These are phyloP conservation scores for Drosophila pruinosa DNA, from an alignment of 1,140 invertebrate species.

Conservation along the genomic window DNA sequence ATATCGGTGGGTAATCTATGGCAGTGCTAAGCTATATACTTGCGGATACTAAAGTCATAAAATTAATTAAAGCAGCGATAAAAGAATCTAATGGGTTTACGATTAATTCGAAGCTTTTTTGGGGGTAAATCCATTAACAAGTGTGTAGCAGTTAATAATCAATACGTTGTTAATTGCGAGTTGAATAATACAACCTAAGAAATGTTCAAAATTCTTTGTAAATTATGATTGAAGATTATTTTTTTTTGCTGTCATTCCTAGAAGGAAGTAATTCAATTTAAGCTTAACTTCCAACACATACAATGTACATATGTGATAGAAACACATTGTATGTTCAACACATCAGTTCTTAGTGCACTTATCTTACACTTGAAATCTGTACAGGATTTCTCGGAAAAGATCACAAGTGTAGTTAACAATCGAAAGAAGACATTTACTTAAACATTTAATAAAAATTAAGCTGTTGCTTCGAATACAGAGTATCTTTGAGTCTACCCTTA, in stretches of 20 bases:
- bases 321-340: too few species aligned
- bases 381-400: not conserved
- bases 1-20: not conserved
- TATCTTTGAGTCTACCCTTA: too few species aligned
- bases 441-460: not conserved
- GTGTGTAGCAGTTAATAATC: not conserved
- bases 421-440: too few species aligned
- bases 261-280: too few species aligned
- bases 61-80: constrained; percentile 1
- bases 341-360: not conserved
- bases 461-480: too few species aligned
- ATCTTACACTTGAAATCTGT: not conserved
- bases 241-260: too few species aligned
- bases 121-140: constrained; percentile 10
- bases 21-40: not conserved
- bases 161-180: not conserved
- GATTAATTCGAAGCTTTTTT: not conserved
- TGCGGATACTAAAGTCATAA: constrained; percentile 2
- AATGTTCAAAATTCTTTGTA: too few species aligned
- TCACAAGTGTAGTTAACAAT: too few species aligned
- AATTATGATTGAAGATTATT: too few species aligned
- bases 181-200: too few species aligned
- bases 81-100: not conserved
- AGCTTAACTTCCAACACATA: too few species aligned
- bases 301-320: too few species aligned